phyloP scores from a whole-genome alignment of 2,888 invertebrate genomes.

The Rotaria socialis region DNA sequence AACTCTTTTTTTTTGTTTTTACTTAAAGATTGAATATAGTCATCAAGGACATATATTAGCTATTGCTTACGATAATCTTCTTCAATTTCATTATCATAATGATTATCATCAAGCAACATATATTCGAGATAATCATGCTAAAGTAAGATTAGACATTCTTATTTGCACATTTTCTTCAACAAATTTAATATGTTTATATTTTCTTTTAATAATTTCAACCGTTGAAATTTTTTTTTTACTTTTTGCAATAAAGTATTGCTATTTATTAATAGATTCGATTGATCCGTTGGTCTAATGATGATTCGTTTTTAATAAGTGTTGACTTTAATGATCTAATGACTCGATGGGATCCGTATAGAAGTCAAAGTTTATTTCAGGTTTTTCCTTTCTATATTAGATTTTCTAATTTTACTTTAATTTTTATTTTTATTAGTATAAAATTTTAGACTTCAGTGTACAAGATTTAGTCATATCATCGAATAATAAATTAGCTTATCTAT shows the following conservation, averaged over 20 bases:
- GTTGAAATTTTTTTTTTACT: background rate
- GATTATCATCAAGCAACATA: background rate
- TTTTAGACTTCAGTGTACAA: background rate
- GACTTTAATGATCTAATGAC: background rate
- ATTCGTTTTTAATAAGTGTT: background rate
- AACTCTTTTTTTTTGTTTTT: too few species aligned
- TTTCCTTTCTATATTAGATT: background rate
- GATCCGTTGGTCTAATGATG: background rate
- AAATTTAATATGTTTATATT: too few species aligned
- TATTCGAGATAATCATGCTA: background rate
- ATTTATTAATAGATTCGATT: background rate
- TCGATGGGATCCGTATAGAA: background rate
- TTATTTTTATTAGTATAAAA: background rate
- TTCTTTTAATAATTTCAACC: too few species aligned
- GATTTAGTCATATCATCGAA: background rate
- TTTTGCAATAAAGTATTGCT: background rate
- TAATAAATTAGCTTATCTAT: background rate
- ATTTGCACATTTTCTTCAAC: background rate
- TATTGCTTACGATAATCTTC: background rate
- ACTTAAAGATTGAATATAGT: constrained; percentile 14
- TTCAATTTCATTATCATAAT: background rate
- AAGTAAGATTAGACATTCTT: background rate
- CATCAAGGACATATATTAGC: constrained; percentile 18
- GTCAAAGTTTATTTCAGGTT: background rate
- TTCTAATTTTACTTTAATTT: too few species aligned